phyloP scores from a whole-genome alignment of 2,797 vertebrate species.

The Enteromius treurensis region DNA sequence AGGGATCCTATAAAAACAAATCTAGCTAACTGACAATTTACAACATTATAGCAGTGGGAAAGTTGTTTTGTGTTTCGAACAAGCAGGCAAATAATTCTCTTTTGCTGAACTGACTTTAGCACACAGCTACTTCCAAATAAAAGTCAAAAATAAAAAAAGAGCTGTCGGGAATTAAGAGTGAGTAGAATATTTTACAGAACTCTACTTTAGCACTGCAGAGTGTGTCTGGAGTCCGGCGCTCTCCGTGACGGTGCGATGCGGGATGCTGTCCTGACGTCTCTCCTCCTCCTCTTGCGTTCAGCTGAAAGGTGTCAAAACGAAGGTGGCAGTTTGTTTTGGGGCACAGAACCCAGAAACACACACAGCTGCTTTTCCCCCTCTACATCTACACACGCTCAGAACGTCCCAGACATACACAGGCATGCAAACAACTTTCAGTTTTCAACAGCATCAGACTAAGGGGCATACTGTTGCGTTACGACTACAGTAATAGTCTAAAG shows the following conservation, averaged over 20 bases:
- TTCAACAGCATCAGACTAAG: constrained; percentile 1
- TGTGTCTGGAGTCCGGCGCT: constrained; percentile 53
- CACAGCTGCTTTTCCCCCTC: constrained; percentile 57
- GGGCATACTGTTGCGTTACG: neutral
- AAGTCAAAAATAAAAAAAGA: constrained; percentile 94
- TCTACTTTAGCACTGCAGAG: constrained; percentile 81
- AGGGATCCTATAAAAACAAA: constrained; percentile 89
- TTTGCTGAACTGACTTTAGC: constrained; percentile 85
- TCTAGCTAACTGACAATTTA: constrained; percentile 88
- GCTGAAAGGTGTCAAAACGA: constrained; percentile 99
- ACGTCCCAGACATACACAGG: constrained; percentile 50
- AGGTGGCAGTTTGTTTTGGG: constrained; percentile 98
- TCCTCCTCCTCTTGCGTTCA: constrained; percentile 93
- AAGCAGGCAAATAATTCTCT: constrained; percentile 66
- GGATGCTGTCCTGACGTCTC: constrained; percentile 73
- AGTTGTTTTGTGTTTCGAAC: constrained; percentile 69
- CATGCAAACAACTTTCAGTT: constrained; percentile 63
- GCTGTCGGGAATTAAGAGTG: constrained; percentile 72
- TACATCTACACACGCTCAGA: constrained; percentile 54
- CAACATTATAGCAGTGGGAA: constrained; percentile 89
- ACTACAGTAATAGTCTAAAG: neutral
- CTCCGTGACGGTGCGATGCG: constrained; percentile 79
- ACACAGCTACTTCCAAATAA: constrained; percentile 85
- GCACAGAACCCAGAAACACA: constrained; percentile 81
- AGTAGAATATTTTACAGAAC: constrained; percentile 77